Evolutionary conservation across 53 echinoderm and acorn worm genomes (phyloP), one percentile per base, ranked within the genome.

Genomic region (Zoroaster sp.): DNA sequence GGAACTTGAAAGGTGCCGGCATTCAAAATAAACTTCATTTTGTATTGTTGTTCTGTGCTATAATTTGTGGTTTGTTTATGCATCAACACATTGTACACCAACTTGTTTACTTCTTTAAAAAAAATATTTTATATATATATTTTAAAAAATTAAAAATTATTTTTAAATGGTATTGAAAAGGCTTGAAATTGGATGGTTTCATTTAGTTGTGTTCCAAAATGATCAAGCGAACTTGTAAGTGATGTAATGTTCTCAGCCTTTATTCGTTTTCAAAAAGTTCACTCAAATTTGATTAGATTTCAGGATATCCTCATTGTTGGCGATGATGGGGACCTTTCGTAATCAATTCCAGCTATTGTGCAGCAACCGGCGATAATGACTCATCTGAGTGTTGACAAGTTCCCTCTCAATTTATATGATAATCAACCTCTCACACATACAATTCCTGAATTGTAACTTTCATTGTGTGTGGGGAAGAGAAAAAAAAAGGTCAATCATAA

Each of bases 231-330:
- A 9, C 28, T 59, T 25, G 7, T 11, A 2, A 25, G 63, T 59
- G 28, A 25, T 55, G 23, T 55, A 25, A 76, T 47, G 45, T 76
- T 49, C 17, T 46, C 31, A 76, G 51, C 32, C 30, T 47, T 28
- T 43, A 10, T 18, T 25, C 45, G 66, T 25, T 65, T 65, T 72
- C 73, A 41, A n/a, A 10, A 37, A 18, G 28, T 17, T 9, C 54
- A 18, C 33, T 54, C 46, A 76, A 51, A 76, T 49, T 76, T 76
- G 47, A 76, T 76, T 51, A 76, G 33, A 51, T 76, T 76, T 76
- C 40, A 59, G 59, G 59, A 39, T 38, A 14, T 36, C 78, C 32
- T 39, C 37, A 25, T 78, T 78, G 78, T 78, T 72, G 73, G 47
- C 76, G 33, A 47, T 35, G 69, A 35, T 69, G 35, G 13, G 33